Conservation (phyloP, 2,113 vertebrate species). For the Cynopterus brachyotis region DNA sequence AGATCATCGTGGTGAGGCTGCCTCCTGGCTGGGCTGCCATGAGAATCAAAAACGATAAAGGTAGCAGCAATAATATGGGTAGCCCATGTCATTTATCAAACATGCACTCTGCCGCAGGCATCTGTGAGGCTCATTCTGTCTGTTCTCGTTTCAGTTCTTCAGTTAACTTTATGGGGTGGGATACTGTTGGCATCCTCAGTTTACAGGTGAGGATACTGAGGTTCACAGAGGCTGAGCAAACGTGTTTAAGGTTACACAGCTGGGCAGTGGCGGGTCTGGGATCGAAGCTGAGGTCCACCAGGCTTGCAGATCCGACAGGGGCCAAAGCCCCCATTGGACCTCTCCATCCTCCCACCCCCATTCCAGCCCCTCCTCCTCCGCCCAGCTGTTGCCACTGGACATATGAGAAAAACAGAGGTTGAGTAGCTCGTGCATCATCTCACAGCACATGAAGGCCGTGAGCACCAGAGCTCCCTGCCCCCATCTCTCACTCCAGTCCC, state of each 20-base stretch:
- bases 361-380: background rate
- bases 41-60: accelerated
- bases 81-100: accelerated
- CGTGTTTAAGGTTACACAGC: background rate
- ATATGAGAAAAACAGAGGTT: background rate
- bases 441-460: background rate
- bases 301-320: background rate
- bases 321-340: background rate
- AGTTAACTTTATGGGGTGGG: background rate
- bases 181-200: background rate
- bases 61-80: accelerated
- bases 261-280: background rate
- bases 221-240: background rate
- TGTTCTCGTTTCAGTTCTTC: background rate
- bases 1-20: background rate
- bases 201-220: background rate
- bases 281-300: background rate
- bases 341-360: background rate
- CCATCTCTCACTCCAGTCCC: accelerated
- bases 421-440: background rate
- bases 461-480: background rate
- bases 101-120: background rate
- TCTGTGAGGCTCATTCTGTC: background rate
- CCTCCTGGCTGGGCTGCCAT: background rate
- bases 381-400: background rate